A percentile compares a stretch with the other conserved stretches of the same genome.
These are phyloP conservation scores for Gymnoscopelus braueri DNA, from an alignment of 2,797 vertebrate genomes.

Conservation along the genomic window DNA sequence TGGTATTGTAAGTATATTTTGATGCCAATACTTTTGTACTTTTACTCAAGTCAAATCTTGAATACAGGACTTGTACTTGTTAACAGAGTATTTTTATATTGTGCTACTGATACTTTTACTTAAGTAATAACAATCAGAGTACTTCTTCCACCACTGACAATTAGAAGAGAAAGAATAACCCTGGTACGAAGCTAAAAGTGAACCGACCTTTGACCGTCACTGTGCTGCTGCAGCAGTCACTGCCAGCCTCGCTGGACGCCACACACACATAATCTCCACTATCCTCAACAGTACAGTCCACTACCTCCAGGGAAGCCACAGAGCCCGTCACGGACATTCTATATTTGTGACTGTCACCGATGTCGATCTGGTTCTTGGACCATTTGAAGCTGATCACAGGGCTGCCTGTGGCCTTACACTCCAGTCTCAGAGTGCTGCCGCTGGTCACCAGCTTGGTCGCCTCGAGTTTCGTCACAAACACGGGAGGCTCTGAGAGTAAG, in stretches of 20 bases:
- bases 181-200: not conserved
- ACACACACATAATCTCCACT: slow-evolving; percentile 92
- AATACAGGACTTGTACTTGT: too few relatives aligned
- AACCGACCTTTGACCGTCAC: slow-evolving; percentile 96
- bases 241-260: slow-evolving; percentile 93
- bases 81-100: too few relatives aligned
- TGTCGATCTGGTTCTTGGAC: slow-evolving; percentile 92
- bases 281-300: slow-evolving; percentile 81
- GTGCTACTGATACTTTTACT: too few relatives aligned
- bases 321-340: slow-evolving; percentile 81
- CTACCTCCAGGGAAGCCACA: slow-evolving; percentile 83
- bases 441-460: slow-evolving; percentile 86
- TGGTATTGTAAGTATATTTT: too few relatives aligned
- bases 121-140: too few relatives aligned
- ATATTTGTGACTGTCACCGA: slow-evolving; percentile 85
- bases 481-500: slow-evolving; percentile 85
- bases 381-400: slow-evolving; percentile 91
- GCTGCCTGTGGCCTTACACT: slow-evolving; percentile 91
- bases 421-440: slow-evolving; percentile 81
- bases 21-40: too few relatives aligned
- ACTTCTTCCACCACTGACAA: too few relatives aligned
- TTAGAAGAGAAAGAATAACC: too few relatives aligned
- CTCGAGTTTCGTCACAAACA: slow-evolving; percentile 91
- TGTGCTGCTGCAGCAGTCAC: slow-evolving; percentile 89
- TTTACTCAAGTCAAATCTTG: too few relatives aligned